Evolutionary conservation across 2,113 vertebrate genomes (phyloP), one percentile per base, ranked within the genome.

Genomic region (Macaca mulatta): DNA sequence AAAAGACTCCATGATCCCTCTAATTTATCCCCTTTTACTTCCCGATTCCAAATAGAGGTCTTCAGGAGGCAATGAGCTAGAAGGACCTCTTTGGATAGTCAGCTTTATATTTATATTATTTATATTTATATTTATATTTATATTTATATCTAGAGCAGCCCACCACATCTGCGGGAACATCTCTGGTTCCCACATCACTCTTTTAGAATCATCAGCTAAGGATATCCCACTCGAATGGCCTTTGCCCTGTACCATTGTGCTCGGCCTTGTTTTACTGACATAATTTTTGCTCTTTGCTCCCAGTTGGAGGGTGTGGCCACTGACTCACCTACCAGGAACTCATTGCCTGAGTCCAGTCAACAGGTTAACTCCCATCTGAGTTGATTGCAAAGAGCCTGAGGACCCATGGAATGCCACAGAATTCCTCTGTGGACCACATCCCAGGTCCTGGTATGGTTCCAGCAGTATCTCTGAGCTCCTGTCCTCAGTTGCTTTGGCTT

Each of bases 281-380:
- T 43, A 92, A 80, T 86, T 93, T 93, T 92, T 96, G 88, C 92
- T 79, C 95, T 98, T 97, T 96, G 57, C 55, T 77, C 93, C 59
- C 80, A 61, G 55, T 70, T 89, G 45, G 79, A 96, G 87, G 96
- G 87, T 96, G 96, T 94, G 83, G 70, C 89, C 92, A 75, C 50
- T 96, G 96, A 96, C 70, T 97, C 95, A 97, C 57, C 70, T 20
- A n/a, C 64, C 50, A 85, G 55, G 81, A 48, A 69, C 14, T 92
- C 50, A 57, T 23, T 64, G 32, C 64, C 82, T 67, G 69, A 80
- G 79, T 96, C 94, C 52, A 92, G 40, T 43, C 48, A 35, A 59
- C 69, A 45, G 74, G 82, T 72, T 94, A 81, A 78, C 18, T 96
- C 78, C 79, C 61, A 45, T 81, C 48, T 50, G 69, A 90, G 30